A percentile compares a stretch with the other conserved stretches of the same genome.
phyloP scores from a whole-genome alignment of 2,113 vertebrate species.

The Gnathonemus longibarbis region DNA sequence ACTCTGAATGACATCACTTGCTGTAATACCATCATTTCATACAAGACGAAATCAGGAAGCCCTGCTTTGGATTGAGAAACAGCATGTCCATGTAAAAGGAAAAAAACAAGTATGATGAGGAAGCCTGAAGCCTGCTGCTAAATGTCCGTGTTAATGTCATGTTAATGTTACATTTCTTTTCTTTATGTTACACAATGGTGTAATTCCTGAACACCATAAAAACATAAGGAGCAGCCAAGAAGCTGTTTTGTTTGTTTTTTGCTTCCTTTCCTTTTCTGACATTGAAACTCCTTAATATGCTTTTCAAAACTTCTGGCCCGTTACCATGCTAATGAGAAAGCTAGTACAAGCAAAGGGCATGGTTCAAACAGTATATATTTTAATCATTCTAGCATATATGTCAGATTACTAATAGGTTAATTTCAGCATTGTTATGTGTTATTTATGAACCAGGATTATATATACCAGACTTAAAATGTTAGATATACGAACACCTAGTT shows the following conservation, averaged over 20 bases:
- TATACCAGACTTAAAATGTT: slow-evolving; percentile 8
- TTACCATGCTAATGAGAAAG: slow-evolving; percentile 6
- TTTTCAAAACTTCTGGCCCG: neutral
- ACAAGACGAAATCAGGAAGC: neutral
- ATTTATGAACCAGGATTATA: slow-evolving; percentile 2
- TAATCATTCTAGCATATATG: slow-evolving; percentile 12
- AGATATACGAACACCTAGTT: neutral
- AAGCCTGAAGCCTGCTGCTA: neutral
- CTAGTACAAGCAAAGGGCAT: neutral
- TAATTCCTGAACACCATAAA: neutral
- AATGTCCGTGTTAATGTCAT: neutral
- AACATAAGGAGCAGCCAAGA: neutral
- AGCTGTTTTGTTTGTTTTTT: neutral
- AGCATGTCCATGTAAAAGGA: neutral
- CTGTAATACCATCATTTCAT: neutral
- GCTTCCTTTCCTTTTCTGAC: neutral
- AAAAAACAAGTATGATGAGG: neutral
- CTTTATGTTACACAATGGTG: neutral
- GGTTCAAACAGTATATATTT: slow-evolving; percentile 1
- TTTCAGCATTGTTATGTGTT: slow-evolving; percentile 8
- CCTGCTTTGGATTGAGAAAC: neutral
- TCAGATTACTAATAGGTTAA: neutral
- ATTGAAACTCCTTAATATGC: neutral
- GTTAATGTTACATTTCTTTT: neutral
- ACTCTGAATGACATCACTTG: neutral